Base-by-base conservation (phyloP, 2,888 invertebrate genomes). In the Osmoderma eremita region DNA sequence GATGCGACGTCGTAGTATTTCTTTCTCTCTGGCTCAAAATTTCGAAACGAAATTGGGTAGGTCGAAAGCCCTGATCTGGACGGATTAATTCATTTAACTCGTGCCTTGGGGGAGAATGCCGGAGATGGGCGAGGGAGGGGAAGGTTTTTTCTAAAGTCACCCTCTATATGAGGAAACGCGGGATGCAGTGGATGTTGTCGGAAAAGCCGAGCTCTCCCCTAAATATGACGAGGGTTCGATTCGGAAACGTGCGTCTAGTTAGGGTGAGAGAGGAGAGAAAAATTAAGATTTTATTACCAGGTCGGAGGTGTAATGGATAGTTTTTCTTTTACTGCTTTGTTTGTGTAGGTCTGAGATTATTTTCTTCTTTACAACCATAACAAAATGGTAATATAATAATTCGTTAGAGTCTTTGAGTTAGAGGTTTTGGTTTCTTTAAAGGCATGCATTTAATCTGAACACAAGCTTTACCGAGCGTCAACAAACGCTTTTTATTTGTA, bases 41-140 rank as follows among this genome's bases (percentile, higher is more conserved):
- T 73, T 72, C 71, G 70, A 73, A 74, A 72, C 71, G 58, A 61
- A 61, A 61, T 61, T 61, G 58, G 58, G 45, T 45, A 74, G 74
- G 73, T 73, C 73, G 72, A 70, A 67, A 70, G 68, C 70, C 30
- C 69, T 73, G 74, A 74, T 74, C 75, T 73, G 53, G 18, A 53
- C 53, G 75, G 74, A 75, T 75, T 75, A 74, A 75, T 74, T 75
- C 72, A 75, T 75, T 75, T 74, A 72, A 69, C 66, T 72, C 66
- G 30, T 30, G 30, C 30, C 30, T 30, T 30, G 30, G 30, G 30
- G 30, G 30, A 30, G 30, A 30, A 30, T 10, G 30, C 2, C 3
- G 3, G 68, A 62, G 67, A 68, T 68, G 15, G 41, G 42, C 22
- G 45, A 22, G 4, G 56, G 13, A 13, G 13, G 41, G 41, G 13